Base-by-base conservation (phyloP, 2,113 vertebrate species). In the Scopus umbretta region DNA sequence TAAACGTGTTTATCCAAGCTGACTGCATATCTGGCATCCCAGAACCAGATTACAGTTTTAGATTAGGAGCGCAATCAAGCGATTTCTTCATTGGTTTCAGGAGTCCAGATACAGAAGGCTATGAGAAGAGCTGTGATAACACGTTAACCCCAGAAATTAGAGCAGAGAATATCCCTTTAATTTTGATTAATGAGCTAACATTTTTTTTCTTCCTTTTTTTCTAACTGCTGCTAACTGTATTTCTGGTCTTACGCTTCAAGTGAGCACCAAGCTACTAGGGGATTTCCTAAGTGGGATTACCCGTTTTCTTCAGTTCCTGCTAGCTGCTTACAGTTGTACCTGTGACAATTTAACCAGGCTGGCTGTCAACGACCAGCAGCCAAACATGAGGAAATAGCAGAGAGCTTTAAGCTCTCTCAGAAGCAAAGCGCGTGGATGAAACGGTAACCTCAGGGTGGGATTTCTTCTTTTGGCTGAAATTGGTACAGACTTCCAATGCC, bases 241-340 rank as follows among this genome's bases (percentile, higher is more conserved):
- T 96, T 96, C 59, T 96, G 62, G 38, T 62, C 80, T 86, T 91
- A 59, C 38, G 71, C 85, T 90, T 88, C 78, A 82, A 94, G 61
- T 13, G 50, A 96, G 56, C 62, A 68, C 45, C 40, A 75, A 76
- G 66, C 68, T 93, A 91, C 55, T 45, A 79, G 94, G 94, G 94
- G 94, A 91, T 94, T 97, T 96, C 95, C 95, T 91, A 80, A 88
- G 50, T 27, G 73, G 74, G 84, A 90, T 82, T 96, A 94, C 86
- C 67, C 50, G 0, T 43, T 85, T 96, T 86, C 88, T 91, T 91
- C 84, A 95, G 95, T 91, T 95, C 84, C 89, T 94, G 85, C 81
- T 73, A 43, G 67, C 43, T 70, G 53, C 89, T 83, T 91, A 59
- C 27, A 63, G 70, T 70, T 94, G 75, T 78, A 96, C 95, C 91